Evolutionary conservation across 2,797 vertebrate species (phyloP), one percentile per base, ranked within the genome.

Genomic region (Xiphorhynchus erythropygius): DNA sequence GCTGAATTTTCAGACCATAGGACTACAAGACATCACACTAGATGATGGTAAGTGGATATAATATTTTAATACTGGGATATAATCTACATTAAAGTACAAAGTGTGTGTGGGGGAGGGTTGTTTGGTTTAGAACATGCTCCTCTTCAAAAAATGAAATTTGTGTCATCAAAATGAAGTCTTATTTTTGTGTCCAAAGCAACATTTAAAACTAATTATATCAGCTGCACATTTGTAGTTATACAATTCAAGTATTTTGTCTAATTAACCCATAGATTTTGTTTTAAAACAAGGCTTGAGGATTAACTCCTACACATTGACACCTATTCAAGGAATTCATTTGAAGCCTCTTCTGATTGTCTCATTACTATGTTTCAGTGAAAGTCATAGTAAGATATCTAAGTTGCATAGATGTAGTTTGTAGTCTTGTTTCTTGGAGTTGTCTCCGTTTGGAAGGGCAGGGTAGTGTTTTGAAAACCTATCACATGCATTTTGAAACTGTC

Each of bases 21-120:
- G 99, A 96, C 98, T 99, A 59, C 99, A 99, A 96, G 99, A 99
- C 98, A 99, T 99, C 97, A 99, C 99, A 4, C 98, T 99, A 97
- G 99, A 99, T 93, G 99, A 99, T 95, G 99, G 99, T 99, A 98
- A 99, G 99, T 97, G n/a, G 47, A 37, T 83, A 3, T 35, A 22
- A 4, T 22, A 22, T 55, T 82, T 64, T 60, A 55, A 4, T 70
- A 30, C 7, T 33, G 44, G 33, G 35, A 14, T 89, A 25, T 39
- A 74, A 42, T 33, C 12, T 27, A 13, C n/a, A 1, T 35, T 53
- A 22, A 73, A 42, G 17, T 59, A 39, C n/a, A 10, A 1, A 27
- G 52, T 49, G 30, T 11, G 21, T 39, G 13, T 44, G 25, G 12
- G 69, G 42, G 70, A 50, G 35, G 39, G 10, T 64, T 17, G 13